A percentile compares a stretch with the other conserved stretches of the same genome.
Evolutionary conservation across 2,113 vertebrate genomes (phyloP).

Genomic region (Geothlypis trichas): DNA sequence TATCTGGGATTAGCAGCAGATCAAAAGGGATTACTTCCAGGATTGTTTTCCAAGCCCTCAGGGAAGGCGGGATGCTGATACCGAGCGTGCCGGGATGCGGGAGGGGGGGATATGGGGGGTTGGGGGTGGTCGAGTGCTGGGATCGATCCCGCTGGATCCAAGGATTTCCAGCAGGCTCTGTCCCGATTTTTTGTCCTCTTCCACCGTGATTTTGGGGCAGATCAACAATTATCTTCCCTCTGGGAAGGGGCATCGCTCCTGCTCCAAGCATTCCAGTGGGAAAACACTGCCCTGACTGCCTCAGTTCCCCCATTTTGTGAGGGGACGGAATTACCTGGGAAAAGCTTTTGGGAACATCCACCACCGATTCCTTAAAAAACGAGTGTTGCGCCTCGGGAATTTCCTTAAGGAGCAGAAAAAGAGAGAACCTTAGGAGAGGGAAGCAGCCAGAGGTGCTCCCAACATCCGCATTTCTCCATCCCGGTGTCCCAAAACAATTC

Average conservation of each 20-base stretch:
- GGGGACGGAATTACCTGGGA: neutral
- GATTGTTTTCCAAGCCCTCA: slow-evolving; percentile 68
- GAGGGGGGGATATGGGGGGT: no score
- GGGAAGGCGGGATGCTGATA: slow-evolving; percentile 53
- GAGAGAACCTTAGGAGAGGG: neutral
- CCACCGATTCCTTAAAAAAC: neutral
- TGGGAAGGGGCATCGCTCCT: neutral
- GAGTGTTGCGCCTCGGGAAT: neutral
- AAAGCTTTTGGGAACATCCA: neutral
- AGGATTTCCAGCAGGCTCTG: neutral
- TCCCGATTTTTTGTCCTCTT: rapidly evolving
- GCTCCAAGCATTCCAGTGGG: neutral
- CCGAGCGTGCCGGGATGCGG: neutral
- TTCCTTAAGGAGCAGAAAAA: neutral
- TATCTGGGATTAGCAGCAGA: slow-evolving; percentile 76
- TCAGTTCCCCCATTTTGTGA: neutral
- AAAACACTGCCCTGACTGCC: neutral
- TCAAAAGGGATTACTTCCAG: slow-evolving; percentile 71
- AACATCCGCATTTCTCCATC: neutral
- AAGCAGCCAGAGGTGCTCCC: neutral
- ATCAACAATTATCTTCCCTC: no score
- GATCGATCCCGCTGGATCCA: neutral
- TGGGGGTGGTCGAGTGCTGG: neutral
- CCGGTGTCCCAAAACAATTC: neutral
- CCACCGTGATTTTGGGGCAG: neutral